These are phyloP conservation scores for Holcopasites calliopsidis DNA, from an alignment of 1,140 invertebrate species.

Conservation along the genomic window DNA sequence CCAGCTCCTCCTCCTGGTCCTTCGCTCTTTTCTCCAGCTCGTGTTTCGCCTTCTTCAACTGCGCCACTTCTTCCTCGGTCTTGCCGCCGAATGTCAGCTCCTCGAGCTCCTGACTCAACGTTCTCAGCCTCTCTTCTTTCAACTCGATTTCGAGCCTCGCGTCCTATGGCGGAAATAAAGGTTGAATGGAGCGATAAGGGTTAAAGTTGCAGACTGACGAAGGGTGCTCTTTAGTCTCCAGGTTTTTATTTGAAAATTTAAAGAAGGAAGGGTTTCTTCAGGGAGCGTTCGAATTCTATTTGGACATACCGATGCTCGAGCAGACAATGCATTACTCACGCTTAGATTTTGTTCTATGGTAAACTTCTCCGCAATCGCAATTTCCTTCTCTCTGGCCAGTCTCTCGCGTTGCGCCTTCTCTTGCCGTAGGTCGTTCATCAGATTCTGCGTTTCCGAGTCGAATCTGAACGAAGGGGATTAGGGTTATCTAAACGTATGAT, in stretches of 20 bases:
- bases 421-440: slow-evolving; percentile 90
- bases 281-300: no score
- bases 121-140: slow-evolving; percentile 89
- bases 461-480: no score
- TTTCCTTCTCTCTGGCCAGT: slow-evolving; percentile 90
- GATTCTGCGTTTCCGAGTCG: slow-evolving; percentile 91
- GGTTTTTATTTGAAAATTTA: no score
- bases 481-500: slow-evolving; percentile 69
- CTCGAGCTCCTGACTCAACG: slow-evolving; percentile 90
- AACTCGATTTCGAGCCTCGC: slow-evolving; percentile 91
- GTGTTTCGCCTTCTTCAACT: slow-evolving; percentile 90
- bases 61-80: slow-evolving; percentile 92
- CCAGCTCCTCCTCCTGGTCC: slow-evolving; percentile 97
- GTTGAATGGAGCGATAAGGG: not conserved
- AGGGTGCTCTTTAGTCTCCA: no score
- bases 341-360: slow-evolving; percentile 91
- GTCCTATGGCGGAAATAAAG: slow-evolving; percentile 81
- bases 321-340: slow-evolving; percentile 81
- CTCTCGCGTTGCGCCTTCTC: slow-evolving; percentile 89
- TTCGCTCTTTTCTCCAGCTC: slow-evolving; percentile 92
- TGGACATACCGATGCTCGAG: no score
- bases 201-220: not conserved
- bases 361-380: slow-evolving; percentile 90
- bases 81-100: slow-evolving; percentile 90
- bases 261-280: no score